Conservation (phyloP, 64 coral and sea anemone genomes). For the Actinia equina region DNA sequence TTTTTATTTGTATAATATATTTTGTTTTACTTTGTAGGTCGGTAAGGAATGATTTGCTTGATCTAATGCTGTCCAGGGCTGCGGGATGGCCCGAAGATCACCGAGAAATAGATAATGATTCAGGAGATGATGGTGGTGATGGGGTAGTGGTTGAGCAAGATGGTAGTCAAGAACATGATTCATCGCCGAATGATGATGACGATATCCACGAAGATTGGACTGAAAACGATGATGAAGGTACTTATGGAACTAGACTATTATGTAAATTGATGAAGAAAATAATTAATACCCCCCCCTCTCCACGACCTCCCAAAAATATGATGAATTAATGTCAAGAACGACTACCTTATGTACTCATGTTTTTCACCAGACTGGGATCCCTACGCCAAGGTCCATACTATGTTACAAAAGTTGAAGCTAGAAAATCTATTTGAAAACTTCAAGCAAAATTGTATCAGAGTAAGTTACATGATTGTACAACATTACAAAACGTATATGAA, state of each 20-base stretch:
- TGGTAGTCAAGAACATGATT: constrained; percentile 13
- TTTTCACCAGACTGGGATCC: constrained; percentile 59
- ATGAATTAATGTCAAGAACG: too few species aligned
- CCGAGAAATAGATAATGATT: constrained; percentile 21
- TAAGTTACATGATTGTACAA: constrained; percentile 21
- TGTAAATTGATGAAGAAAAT: too few species aligned
- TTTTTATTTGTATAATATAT: too few species aligned
- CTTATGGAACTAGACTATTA: too few species aligned
- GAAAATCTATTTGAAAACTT: constrained; percentile 73
- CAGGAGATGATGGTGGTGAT: not conserved
- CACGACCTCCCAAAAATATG: too few species aligned
- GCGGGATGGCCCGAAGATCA: constrained; percentile 39
- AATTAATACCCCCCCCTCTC: too few species aligned
- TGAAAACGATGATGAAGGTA: constrained; percentile 30
- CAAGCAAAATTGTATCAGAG: constrained; percentile 85
- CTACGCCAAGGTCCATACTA: constrained; percentile 55
- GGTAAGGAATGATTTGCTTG: constrained; percentile 31
- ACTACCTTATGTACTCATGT: too few species aligned
- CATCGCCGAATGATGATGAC: not conserved
- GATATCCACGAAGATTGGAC: constrained; percentile 19
- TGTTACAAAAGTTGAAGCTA: constrained; percentile 68
- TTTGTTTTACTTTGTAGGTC: not conserved
- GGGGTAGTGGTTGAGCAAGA: constrained; percentile 34
- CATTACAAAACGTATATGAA: too few species aligned
- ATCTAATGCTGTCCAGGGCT: constrained; percentile 45